Evolutionary conservation across 2,888 invertebrate genomes (phyloP).

Genomic region (Apamea epomidion): DNA sequence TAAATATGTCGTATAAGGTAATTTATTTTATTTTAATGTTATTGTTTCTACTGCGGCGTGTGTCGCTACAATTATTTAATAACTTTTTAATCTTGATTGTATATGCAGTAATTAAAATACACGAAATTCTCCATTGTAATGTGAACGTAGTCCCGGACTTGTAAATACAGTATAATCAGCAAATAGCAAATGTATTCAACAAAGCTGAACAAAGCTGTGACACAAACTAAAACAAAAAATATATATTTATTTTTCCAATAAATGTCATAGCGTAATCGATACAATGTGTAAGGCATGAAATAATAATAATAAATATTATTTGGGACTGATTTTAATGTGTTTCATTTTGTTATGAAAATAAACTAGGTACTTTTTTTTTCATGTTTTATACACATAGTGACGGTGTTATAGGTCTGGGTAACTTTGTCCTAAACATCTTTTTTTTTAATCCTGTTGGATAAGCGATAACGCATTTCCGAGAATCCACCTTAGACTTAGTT

Average conservation of each 20-base stretch:
- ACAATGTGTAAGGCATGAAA: constrained; percentile 78
- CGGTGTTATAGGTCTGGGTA: not conserved
- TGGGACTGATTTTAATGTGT: constrained; percentile 75
- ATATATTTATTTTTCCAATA: constrained; percentile 87
- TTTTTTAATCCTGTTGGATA: not conserved
- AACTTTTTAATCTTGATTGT: not conserved
- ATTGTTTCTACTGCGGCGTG: not conserved
- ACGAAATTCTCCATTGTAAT: constrained; percentile 27
- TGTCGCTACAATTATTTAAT: not conserved
- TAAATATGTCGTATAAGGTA: not conserved
- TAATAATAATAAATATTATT: constrained; percentile 76
- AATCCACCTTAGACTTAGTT: not conserved
- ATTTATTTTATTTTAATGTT: not conserved
- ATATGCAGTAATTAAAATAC: not conserved
- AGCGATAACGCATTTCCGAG: not conserved
- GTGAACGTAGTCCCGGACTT: constrained; percentile 53
- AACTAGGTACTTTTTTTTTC: not conserved
- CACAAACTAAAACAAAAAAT: constrained; percentile 73
- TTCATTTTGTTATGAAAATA: constrained; percentile 60
- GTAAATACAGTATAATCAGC: constrained; percentile 67
- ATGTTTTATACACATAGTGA: not conserved
- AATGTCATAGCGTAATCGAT: constrained; percentile 81
- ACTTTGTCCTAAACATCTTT: no score
- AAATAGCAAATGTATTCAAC: constrained; percentile 71
- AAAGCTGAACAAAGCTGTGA: constrained; percentile 82